Evolutionary conservation across 2,888 invertebrate species (phyloP).

Genomic region (Abrostola tripartita): DNA sequence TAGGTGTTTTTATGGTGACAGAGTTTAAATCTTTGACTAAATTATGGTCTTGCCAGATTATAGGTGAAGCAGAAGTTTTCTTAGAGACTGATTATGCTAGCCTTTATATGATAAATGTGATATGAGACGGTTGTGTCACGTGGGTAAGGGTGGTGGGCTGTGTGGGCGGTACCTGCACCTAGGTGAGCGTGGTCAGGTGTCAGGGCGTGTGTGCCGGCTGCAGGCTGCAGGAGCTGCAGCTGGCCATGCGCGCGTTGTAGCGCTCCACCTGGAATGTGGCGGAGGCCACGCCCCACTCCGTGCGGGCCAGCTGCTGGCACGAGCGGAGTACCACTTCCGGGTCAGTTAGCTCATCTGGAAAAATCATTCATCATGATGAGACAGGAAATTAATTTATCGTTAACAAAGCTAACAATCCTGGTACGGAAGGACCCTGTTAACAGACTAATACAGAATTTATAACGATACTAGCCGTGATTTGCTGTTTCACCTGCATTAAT

Average conservation of each 20-base stretch:
- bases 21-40: too few species aligned
- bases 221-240: conserved; percentile 65
- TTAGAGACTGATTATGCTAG: too few species aligned
- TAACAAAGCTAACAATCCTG: too few species aligned
- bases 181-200: conserved; percentile 66
- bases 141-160: conserved; percentile 24
- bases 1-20: too few species aligned
- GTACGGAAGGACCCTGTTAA: too few species aligned
- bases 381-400: too few species aligned
- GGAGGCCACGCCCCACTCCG: conserved; percentile 65
- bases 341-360: conserved; percentile 77
- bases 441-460: too few species aligned
- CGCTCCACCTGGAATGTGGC: conserved; percentile 82
- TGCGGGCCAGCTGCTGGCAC: conserved; percentile 74
- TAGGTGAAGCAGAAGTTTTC: too few species aligned
- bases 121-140: neutral
- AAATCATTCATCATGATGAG: neutral
- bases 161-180: conserved; percentile 31
- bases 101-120: too few species aligned
- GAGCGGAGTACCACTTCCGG: conserved; percentile 69
- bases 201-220: conserved; percentile 68
- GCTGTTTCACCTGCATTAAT: too few species aligned
- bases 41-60: too few species aligned
- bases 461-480: too few species aligned
- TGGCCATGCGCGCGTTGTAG: conserved; percentile 62